Evolutionary conservation across 92 coral and sea anemone genomes (phyloP).

Genomic region (Zoanthus solanderi): DNA sequence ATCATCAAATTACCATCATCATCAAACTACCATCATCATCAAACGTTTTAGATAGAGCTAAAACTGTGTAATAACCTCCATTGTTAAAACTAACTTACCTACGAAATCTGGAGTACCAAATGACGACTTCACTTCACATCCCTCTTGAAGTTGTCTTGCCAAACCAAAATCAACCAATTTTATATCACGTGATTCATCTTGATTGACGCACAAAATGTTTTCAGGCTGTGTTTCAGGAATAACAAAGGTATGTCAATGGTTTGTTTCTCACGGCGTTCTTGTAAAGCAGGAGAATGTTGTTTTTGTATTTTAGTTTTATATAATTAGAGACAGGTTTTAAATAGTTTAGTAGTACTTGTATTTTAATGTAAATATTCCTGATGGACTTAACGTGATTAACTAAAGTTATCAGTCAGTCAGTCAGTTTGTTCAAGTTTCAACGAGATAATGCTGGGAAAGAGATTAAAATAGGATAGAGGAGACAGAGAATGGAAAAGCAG

Average conservation of each 20-base stretch:
- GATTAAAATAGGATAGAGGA: neutral
- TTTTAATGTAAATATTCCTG: no score
- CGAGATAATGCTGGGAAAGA: neutral
- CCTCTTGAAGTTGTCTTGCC: slow-evolving; percentile 84
- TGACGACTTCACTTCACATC: slow-evolving; percentile 83
- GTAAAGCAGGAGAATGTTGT: no score
- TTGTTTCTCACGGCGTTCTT: neutral
- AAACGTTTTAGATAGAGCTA: neutral
- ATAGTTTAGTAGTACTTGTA: no score
- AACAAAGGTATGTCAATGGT: neutral
- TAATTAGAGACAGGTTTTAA: no score
- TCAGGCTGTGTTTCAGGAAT: slow-evolving; percentile 74
- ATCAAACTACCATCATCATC: neutral
- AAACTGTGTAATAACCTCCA: neutral
- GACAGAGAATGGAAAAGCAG: neutral
- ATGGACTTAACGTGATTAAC: no score
- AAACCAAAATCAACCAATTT: slow-evolving; percentile 97
- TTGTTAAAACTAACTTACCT: slow-evolving; percentile 65
- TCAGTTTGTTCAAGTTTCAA: neutral
- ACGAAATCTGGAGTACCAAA: slow-evolving; percentile 98
- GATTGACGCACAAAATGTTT: slow-evolving; percentile 89
- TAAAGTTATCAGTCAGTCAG: no score
- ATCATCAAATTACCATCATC: neutral
- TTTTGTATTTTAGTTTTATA: no score
- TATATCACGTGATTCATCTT: slow-evolving; percentile 75